Evolutionary conservation across 2,113 vertebrate species (phyloP), one percentile per base, ranked within the genome.

Genomic region (Anarhynchus alexandrinus): DNA sequence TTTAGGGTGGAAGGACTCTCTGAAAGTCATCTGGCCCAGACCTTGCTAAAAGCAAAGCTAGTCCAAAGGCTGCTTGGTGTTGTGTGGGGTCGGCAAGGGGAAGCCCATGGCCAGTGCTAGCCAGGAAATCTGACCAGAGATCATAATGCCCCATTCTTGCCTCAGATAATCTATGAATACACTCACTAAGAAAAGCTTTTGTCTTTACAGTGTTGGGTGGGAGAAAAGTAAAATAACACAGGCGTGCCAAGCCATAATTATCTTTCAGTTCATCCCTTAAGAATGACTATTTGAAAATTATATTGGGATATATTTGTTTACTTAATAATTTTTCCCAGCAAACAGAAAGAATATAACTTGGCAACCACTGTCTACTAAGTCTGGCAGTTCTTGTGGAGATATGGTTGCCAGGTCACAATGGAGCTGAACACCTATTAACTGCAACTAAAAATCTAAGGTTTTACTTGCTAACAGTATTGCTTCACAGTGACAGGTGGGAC

Each of bases 151-250:
- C 36, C 15, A 8, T 89, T 92, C 80, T 93, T 94, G 69, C 49
- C 11, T 79, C 40, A n/a, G 19, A 43, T 71, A 78, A 72, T 82
- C 64, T 67, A 49, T 81, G 83, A 88, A 81, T 79, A 16, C 4
- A 10, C 23, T 82, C 23, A 45, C 34, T 64, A 72, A 87, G 65
- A 69, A 89, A 92, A 86, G 27, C 59, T 85, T 94, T 86, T 91
- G 69, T 76, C 69, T 94, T 84, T 85, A 15, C 25, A 76, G 30
- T 55, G 40, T 38, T 92, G 47, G 36, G 52, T 87, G 80, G 49
- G 49, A 93, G 52, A 74, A 92, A 91, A 90, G 30, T 59, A 86
- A 92, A 96, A 86, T n/a, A 87, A 61, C 34, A 72, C 6, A 82
- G 21, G 27, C 11, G 3, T 67, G 77, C 81, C 70, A 94, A 93